Percentiles rank a stretch among this genome's conserved stretches.
Evolutionary conservation across 2,113 vertebrate genomes (phyloP).

Genomic region (Chaetorhynchus papuensis): DNA sequence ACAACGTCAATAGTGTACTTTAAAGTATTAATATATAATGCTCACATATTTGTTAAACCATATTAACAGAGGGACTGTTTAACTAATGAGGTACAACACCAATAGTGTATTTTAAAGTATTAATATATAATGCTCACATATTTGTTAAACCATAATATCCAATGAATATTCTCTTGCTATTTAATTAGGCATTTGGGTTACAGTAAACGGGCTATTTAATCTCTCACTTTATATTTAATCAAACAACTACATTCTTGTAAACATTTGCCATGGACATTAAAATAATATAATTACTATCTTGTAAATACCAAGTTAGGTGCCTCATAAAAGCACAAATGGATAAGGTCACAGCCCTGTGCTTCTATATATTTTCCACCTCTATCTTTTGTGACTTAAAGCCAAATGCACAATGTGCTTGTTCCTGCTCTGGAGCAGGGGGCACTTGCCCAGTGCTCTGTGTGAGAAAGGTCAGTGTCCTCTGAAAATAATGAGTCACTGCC

Average conservation of each 20-base stretch:
- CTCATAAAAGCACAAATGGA: neutral
- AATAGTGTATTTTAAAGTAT: neutral
- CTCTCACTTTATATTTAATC: neutral
- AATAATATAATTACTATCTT: neutral
- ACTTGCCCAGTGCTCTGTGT: neutral
- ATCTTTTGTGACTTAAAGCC: neutral
- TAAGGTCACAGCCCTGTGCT: neutral
- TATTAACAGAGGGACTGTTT: neutral
- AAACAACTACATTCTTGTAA: neutral
- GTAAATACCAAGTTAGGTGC: neutral
- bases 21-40: neutral
- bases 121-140: neutral
- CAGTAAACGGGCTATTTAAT: neutral
- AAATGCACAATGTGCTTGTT: fast-evolving
- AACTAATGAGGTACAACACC: neutral
- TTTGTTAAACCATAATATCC: neutral
- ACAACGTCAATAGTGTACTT: neutral
- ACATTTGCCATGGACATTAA: neutral
- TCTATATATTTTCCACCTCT: neutral
- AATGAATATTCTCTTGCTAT: neutral
- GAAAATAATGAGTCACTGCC: neutral
- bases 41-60: neutral
- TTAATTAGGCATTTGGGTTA: constrained; percentile 16
- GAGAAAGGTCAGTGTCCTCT: neutral
- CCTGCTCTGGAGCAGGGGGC: neutral